phyloP scores from a whole-genome alignment of 2,888 invertebrate genomes.

The Drosophila anomalata region DNA sequence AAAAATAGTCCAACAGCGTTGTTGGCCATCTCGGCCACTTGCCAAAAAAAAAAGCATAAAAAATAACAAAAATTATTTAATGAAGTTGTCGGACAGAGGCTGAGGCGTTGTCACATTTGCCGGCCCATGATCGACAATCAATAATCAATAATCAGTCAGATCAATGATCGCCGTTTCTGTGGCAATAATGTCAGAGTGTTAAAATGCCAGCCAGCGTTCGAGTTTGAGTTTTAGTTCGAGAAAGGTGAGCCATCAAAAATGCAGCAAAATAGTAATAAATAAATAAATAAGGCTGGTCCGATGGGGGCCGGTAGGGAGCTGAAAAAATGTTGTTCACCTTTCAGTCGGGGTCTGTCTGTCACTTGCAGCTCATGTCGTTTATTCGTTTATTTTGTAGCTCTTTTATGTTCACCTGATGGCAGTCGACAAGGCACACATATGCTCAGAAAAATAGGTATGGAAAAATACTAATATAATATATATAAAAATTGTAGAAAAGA shows the following conservation, averaged over 20 bases:
- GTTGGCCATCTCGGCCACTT: constrained; percentile 9
- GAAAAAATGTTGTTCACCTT: constrained; percentile 71
- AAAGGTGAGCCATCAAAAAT: constrained; percentile 45
- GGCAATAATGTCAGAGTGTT: constrained; percentile 75
- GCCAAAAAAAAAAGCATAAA: constrained; percentile 35
- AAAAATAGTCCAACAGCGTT: constrained; percentile 52
- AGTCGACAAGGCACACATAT: neutral
- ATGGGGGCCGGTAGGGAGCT: constrained; percentile 8
- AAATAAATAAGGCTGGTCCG: neutral
- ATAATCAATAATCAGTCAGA: constrained; percentile 14
- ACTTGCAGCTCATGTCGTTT: constrained; percentile 39
- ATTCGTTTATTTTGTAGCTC: constrained; percentile 11
- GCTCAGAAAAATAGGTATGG: neutral
- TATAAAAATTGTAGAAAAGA: neutral
- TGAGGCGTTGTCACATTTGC: neutral
- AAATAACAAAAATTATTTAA: constrained; percentile 37
- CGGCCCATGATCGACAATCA: constrained; percentile 5
- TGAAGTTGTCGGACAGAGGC: constrained; percentile 44
- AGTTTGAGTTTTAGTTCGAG: constrained; percentile 13
- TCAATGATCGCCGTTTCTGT: constrained; percentile 39
- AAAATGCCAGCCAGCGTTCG: constrained; percentile 56
- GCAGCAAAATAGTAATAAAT: constrained; percentile 1
- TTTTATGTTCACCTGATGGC: constrained; percentile 59
- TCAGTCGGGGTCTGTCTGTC: constrained; percentile 45
- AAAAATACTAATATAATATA: neutral